Conservation (phyloP, 2,888 invertebrate species). For the Limnephilus marmoratus region DNA sequence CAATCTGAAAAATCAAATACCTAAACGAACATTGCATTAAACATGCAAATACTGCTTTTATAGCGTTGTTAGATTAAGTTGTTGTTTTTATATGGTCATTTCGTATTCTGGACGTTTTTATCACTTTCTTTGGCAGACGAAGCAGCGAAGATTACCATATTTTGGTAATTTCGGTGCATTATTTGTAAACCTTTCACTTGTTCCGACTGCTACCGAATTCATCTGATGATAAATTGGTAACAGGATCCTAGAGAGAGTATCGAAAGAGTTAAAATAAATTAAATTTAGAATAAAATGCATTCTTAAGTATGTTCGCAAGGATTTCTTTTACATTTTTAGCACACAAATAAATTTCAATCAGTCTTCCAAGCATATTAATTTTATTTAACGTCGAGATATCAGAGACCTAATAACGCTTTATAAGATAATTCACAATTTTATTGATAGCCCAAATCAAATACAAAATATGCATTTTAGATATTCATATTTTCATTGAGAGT, state of each 20-base stretch:
- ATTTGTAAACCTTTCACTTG: slow-evolving; percentile 10
- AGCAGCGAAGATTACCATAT: neutral
- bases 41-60: neutral
- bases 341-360: no score
- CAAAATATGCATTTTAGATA: no score
- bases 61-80: neutral
- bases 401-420: no score
- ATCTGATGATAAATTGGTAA: neutral
- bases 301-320: no score
- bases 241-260: neutral
- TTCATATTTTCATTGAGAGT: no score
- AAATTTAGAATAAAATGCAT: neutral
- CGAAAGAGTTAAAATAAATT: neutral
- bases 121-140: neutral
- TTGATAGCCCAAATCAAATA: no score
- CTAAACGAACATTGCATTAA: neutral
- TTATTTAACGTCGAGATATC: no score
- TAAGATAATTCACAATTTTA: no score
- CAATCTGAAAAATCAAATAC: neutral
- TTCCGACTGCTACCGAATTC: neutral
- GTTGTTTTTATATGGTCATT: neutral
- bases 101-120: neutral
- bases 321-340: neutral
- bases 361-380: no score
- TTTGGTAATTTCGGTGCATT: slow-evolving; percentile 22